phyloP scores from a whole-genome alignment of 2,888 invertebrate species.

The Criorhina ranunculi region DNA sequence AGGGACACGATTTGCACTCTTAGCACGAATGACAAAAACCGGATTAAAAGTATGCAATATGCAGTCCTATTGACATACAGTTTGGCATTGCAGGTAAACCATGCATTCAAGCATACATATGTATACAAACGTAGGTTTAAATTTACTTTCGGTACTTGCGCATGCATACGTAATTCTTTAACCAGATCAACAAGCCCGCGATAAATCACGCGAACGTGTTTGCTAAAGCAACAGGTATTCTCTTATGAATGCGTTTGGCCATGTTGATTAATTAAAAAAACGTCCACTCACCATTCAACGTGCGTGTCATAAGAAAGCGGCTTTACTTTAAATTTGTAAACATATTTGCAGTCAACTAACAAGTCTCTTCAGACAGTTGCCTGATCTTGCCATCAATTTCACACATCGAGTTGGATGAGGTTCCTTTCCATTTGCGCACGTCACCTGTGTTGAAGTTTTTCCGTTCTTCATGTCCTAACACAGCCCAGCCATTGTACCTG shows the following conservation, averaged over 20 bases:
- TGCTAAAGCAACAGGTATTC: slow-evolving; percentile 23
- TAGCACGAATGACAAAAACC: slow-evolving; percentile 19
- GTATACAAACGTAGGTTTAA: not conserved
- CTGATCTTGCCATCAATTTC: too few species aligned
- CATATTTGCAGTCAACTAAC: too few species aligned
- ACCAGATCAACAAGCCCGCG: slow-evolving; percentile 46
- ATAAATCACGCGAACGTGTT: slow-evolving; percentile 52
- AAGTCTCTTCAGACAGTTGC: too few species aligned
- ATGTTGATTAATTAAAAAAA: slow-evolving; percentile 42
- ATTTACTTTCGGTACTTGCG: not conserved
- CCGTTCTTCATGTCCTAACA: too few species aligned
- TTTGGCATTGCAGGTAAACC: not conserved
- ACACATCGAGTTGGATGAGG: too few species aligned
- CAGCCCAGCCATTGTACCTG: too few species aligned
- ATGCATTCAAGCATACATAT: not conserved
- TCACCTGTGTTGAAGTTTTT: too few species aligned
- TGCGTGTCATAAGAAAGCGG: slow-evolving; percentile 1
- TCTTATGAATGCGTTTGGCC: slow-evolving; percentile 8
- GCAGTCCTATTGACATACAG: not conserved
- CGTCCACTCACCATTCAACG: slow-evolving; percentile 25
- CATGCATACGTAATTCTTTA: slow-evolving; percentile 41
- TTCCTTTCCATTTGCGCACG: too few species aligned
- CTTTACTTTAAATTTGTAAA: too few species aligned
- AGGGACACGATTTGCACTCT: slow-evolving; percentile 16
- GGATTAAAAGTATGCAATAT: slow-evolving; percentile 6